Base-by-base conservation (phyloP, 2,797 vertebrate species). In the Limnodromus scolopaceus region DNA sequence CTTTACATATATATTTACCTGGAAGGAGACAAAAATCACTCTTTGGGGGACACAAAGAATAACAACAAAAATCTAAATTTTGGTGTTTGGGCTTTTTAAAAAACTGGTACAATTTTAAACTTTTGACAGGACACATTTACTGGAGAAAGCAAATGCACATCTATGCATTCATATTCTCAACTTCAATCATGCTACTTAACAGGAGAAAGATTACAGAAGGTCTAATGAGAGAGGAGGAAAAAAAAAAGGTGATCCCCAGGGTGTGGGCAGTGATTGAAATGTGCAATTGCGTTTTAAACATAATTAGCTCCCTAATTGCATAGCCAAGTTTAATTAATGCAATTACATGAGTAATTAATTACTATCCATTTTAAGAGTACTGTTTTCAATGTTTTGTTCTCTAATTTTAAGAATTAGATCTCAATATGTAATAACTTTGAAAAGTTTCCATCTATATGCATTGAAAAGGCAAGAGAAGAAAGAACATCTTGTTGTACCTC, bases 291-390 rank as follows among this genome's bases (percentile, higher is more conserved):
- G 8, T 95, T 89, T 95, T 97, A 92, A 97, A 94, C 75, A 38
- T 93, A 97, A 97, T 96, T 96, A 97, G 96, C 83, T 94, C 92
- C 69, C 97, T 97, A 97, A 98, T 69, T 97, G 94, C 63, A 95
- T 7, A 94, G 64, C 79, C 91, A 95, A 82, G 81, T 95, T 97
- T 96, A 97, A 92, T 94, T 95, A 97, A 95, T 65, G 93, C 85
- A 97, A 89, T 94, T 95, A 87, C 27, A 83, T 92, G 85, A 97
- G 94, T 80, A 93, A 97, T 95, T 97, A 96, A 97, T 85, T 93
- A 85, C 88, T 95, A 92, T 86, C 97, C 81, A 97, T 57, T 93
- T 96, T 93, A 94, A 97, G 77, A 87, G 57, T 43, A 78, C 48
- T 86, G 34, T 84, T 96, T 96, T 83, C 61, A 86, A 87, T 74